Evolutionary conservation across 2,113 vertebrate species (phyloP).

Genomic region (Podocnemis expansa): DNA sequence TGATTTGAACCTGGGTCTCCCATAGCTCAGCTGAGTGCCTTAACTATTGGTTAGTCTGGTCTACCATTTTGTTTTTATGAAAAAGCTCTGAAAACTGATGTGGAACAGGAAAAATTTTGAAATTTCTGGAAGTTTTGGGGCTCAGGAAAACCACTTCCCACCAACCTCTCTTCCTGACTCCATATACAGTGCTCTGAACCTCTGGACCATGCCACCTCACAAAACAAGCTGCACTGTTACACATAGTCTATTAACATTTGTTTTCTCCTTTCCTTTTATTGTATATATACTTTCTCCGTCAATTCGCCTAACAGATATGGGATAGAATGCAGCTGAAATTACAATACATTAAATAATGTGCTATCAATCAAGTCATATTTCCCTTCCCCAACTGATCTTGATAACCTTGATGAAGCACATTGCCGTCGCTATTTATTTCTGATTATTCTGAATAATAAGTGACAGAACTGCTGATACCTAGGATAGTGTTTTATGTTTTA

Average conservation of each 20-base stretch:
- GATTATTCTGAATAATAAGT: slow-evolving; percentile 33
- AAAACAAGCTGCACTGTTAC: not conserved
- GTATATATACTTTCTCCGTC: not conserved
- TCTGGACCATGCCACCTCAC: not conserved
- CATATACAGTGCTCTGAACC: not conserved
- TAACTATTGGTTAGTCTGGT: not conserved
- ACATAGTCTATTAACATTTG: not conserved
- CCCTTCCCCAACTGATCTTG: slow-evolving; percentile 3
- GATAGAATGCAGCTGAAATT: not conserved
- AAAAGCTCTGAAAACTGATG: not conserved
- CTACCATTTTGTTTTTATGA: not conserved
- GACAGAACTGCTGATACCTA: slow-evolving; percentile 14
- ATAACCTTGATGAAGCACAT: slow-evolving; percentile 17
- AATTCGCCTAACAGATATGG: slow-evolving; percentile 20
- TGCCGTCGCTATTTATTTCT: not conserved
- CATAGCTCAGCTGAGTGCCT: not conserved
- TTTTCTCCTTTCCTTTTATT: not conserved
- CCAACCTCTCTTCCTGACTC: not conserved
- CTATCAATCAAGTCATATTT: slow-evolving; percentile 22
- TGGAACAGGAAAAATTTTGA: not conserved
- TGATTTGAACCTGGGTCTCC: not conserved
- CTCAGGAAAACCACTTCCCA: not conserved
- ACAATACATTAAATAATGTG: not conserved
- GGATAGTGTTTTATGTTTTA: slow-evolving; percentile 39
- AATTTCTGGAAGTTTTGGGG: not conserved